Conservation (phyloP, 2,113 vertebrate species). For the Thamnophis sirtalis region DNA sequence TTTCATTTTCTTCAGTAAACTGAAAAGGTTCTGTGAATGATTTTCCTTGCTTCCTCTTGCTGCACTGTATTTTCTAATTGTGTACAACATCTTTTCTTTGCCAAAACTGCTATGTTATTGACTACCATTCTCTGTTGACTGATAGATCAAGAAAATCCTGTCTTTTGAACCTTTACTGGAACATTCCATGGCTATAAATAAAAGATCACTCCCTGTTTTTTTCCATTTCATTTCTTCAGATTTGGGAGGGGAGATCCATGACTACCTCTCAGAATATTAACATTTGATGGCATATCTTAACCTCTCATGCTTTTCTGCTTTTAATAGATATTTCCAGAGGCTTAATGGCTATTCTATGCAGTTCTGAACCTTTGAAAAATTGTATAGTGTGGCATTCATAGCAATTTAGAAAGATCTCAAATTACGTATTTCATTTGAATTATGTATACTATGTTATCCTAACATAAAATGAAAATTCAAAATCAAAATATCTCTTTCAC, state of each 20-base stretch:
- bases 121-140: not conserved
- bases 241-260: not conserved
- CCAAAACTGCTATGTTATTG: not conserved
- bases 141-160: not conserved
- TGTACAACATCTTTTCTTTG: not conserved
- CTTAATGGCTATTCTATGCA: not conserved
- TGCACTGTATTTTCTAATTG: not conserved
- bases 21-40: not conserved
- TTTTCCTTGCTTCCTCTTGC: not conserved
- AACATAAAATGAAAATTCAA: not conserved
- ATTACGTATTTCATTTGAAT: not conserved
- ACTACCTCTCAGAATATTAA: not conserved
- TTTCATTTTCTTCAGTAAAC: not conserved
- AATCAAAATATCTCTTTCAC: not conserved
- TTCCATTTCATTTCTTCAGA: not conserved
- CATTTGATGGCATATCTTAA: not conserved
- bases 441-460: not conserved
- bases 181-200: not conserved
- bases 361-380: not conserved
- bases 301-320: not conserved
- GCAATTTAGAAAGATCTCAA: not conserved
- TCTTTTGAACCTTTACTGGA: not conserved
- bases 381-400: not conserved
- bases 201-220: not conserved
- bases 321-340: not conserved